A percentile compares a stretch with the other conserved stretches of the same genome.
phyloP scores from a whole-genome alignment of 2,888 invertebrate genomes.

The Pristionchus japonicus region DNA sequence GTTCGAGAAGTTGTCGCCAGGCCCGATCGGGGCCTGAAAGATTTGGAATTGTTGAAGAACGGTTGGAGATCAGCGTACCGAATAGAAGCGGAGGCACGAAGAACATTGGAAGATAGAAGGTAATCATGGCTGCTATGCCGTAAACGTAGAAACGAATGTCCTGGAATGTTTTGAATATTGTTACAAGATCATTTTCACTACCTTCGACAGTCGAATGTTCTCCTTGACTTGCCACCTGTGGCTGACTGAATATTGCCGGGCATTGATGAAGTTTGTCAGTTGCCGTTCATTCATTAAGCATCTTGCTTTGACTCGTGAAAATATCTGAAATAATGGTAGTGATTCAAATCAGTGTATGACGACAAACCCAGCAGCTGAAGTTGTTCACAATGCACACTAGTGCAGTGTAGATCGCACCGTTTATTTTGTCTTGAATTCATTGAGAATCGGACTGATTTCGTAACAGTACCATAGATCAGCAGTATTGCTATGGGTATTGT shows the following conservation, averaged over 20 bases:
- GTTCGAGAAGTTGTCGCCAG: not conserved
- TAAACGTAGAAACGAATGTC: conserved; percentile 2
- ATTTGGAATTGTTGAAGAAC: too few species aligned
- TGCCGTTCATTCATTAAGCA: not conserved
- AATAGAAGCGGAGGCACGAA: not conserved
- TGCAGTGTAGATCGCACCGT: not conserved
- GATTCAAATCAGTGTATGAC: not conserved
- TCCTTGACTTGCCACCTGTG: not conserved
- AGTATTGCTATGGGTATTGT: not conserved
- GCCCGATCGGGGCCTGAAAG: not conserved
- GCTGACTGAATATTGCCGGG: not conserved
- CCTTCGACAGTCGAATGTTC: conserved; percentile 9
- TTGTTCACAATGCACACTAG: not conserved
- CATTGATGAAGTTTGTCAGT: not conserved
- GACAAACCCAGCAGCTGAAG: not conserved
- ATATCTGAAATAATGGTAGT: not conserved
- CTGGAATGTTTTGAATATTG: not conserved
- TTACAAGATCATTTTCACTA: not conserved
- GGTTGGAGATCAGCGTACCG: too few species aligned
- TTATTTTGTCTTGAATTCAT: not conserved
- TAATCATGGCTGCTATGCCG: not conserved
- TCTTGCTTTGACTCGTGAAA: not conserved
- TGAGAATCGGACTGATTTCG: too few species aligned
- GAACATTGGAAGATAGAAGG: not conserved
- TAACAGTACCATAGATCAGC: not conserved